A percentile compares a stretch with the other conserved stretches of the same genome.
Conservation (phyloP, 2,888 invertebrate genomes). For the Selenia dentaria region DNA sequence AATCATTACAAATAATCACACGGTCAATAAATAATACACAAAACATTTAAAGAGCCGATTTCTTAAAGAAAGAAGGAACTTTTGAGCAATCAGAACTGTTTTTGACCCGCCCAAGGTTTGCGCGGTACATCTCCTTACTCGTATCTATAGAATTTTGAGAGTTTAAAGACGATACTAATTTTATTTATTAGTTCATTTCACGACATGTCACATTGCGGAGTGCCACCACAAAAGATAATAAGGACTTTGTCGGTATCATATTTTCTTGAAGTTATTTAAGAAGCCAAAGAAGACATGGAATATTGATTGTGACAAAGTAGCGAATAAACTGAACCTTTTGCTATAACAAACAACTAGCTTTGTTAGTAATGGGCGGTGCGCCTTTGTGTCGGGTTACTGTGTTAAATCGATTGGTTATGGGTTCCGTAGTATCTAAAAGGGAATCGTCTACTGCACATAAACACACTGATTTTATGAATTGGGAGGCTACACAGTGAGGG, state of each 20-base stretch:
- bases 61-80: not conserved
- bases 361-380: conserved; percentile 54
- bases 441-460: too few relatives aligned
- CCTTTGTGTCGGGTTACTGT: conserved; percentile 50
- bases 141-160: conserved; percentile 49
- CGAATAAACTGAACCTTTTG: not conserved
- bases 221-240: conserved; percentile 37
- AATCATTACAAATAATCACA: conserved; percentile 48
- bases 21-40: conserved; percentile 50
- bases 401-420: conserved; percentile 62
- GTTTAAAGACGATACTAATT: conserved; percentile 60
- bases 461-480: too few relatives aligned
- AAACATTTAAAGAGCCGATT: conserved; percentile 39
- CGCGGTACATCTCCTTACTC: conserved; percentile 53
- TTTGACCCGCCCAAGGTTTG: conserved; percentile 45
- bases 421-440: conserved; percentile 22
- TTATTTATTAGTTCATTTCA: conserved; percentile 79
- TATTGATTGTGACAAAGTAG: conserved; percentile 1
- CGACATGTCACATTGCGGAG: conserved; percentile 68
- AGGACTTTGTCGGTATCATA: conserved; percentile 1
- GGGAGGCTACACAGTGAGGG: too few relatives aligned
- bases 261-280: not conserved
- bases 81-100: conserved; percentile 11
- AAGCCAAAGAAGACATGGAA: not conserved
- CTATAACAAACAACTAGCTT: conserved; percentile 21